Percentiles rank a stretch among this genome's conserved stretches.
Evolutionary conservation across 1,140 invertebrate genomes (phyloP).

Genomic region (Pinna nobilis): DNA sequence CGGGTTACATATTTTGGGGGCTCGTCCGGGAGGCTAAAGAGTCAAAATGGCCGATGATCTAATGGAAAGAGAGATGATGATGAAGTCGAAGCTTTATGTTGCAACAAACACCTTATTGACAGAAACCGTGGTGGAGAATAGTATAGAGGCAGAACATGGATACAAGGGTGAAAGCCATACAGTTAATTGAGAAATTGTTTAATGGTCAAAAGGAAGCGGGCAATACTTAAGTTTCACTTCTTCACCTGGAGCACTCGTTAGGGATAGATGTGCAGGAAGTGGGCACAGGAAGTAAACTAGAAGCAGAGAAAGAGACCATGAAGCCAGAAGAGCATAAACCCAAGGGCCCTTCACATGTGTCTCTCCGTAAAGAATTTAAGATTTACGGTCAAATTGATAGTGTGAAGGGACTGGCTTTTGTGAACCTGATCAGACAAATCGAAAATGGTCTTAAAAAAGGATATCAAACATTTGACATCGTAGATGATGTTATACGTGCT

Average conservation of each 20-base stretch:
- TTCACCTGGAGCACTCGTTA: neutral
- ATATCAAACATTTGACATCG: constrained; percentile 3
- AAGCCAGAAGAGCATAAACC: neutral
- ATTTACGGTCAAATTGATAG: constrained; percentile 2
- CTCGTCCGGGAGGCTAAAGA: constrained; percentile 1
- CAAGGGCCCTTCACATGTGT: neutral
- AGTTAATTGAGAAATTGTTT: neutral
- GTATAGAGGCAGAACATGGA: neutral
- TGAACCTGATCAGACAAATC: neutral
- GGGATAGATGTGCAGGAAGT: neutral
- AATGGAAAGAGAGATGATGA: neutral
- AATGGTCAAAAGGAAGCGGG: neutral
- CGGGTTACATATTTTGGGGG: neutral
- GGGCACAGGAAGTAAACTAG: neutral
- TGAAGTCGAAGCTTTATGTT: neutral
- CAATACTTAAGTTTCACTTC: neutral
- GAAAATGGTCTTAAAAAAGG: constrained; percentile 3
- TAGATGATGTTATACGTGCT: constrained; percentile 1
- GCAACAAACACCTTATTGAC: no score
- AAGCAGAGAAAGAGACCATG: neutral
- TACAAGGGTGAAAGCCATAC: neutral
- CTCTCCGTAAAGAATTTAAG: constrained; percentile 9
- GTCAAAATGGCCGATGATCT: neutral
- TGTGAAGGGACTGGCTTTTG: neutral
- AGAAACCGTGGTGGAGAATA: neutral